phyloP scores from a whole-genome alignment of 2,113 vertebrate species.

The Platycercus adscitus region DNA sequence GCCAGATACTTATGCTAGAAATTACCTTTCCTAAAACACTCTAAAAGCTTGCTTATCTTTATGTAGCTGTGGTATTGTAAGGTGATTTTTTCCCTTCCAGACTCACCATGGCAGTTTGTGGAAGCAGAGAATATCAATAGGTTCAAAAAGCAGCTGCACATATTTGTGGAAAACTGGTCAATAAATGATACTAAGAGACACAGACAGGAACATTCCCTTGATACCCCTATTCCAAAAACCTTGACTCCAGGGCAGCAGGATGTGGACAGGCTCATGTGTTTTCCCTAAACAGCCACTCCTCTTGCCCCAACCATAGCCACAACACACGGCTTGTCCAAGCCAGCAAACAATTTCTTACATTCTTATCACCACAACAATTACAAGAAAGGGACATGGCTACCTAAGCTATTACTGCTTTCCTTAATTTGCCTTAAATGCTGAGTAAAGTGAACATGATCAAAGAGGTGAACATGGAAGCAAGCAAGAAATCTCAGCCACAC shows the following conservation, averaged over 20 bases:
- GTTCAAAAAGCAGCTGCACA: background rate
- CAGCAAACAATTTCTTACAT: background rate
- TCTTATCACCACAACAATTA: background rate
- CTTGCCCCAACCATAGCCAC: background rate
- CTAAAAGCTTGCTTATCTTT: background rate
- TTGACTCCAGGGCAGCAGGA: background rate
- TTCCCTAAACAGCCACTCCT: fast-evolving
- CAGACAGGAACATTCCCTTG: background rate
- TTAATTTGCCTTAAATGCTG: background rate
- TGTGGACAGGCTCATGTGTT: background rate
- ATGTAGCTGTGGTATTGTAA: background rate
- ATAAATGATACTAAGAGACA: background rate
- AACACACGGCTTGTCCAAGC: fast-evolving
- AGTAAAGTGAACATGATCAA: background rate
- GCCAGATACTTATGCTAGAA: background rate
- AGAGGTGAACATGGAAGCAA: background rate
- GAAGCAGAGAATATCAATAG: background rate
- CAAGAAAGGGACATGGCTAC: background rate
- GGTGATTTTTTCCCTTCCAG: background rate
- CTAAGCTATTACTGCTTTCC: background rate
- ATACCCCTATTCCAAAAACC: background rate
- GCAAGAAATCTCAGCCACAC: background rate
- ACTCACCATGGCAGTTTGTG: background rate
- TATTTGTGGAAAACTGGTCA: background rate
- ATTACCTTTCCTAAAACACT: background rate